Percentiles rank a stretch among this genome's conserved stretches.
phyloP scores from a whole-genome alignment of 1,140 invertebrate species.

The Solenopsis invicta region DNA sequence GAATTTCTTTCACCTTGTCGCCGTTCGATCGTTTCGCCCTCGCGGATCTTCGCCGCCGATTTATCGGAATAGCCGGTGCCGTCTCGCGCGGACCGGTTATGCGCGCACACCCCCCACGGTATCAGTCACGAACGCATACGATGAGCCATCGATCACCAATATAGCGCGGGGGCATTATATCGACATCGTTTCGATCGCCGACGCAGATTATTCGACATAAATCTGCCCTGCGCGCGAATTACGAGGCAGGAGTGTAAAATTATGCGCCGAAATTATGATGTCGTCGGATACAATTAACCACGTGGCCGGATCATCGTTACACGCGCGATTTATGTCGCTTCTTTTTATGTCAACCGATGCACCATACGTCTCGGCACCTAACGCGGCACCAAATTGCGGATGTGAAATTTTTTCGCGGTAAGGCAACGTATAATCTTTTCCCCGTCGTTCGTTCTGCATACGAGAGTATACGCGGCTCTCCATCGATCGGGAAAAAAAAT shows the following conservation, averaged over 20 bases:
- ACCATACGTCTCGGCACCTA: neutral
- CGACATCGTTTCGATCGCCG: constrained; percentile 26
- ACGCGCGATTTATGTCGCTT: constrained; percentile 35
- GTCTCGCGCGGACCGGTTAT: constrained; percentile 25
- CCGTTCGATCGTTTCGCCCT: neutral
- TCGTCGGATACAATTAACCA: constrained; percentile 50
- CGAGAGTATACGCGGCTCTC: too few relatives aligned
- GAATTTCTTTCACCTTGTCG: constrained; percentile 38
- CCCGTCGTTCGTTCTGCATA: constrained; percentile 26
- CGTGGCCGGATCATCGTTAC: constrained; percentile 7
- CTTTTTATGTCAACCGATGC: neutral
- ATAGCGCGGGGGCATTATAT: constrained; percentile 31
- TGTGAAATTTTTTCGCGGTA: neutral
- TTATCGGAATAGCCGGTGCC: neutral
- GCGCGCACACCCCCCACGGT: neutral
- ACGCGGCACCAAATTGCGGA: neutral
- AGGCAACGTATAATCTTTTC: neutral
- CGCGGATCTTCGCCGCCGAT: neutral
- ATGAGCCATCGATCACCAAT: constrained; percentile 36
- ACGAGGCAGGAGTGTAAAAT: constrained; percentile 40
- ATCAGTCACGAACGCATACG: constrained; percentile 17
- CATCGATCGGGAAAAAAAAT: neutral
- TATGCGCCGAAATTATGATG: constrained; percentile 57
- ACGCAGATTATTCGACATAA: constrained; percentile 59
- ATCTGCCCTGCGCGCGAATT: constrained; percentile 46